These are phyloP conservation scores for Pterostichus madidus DNA, from an alignment of 2,888 invertebrate genomes.

Conservation along the genomic window DNA sequence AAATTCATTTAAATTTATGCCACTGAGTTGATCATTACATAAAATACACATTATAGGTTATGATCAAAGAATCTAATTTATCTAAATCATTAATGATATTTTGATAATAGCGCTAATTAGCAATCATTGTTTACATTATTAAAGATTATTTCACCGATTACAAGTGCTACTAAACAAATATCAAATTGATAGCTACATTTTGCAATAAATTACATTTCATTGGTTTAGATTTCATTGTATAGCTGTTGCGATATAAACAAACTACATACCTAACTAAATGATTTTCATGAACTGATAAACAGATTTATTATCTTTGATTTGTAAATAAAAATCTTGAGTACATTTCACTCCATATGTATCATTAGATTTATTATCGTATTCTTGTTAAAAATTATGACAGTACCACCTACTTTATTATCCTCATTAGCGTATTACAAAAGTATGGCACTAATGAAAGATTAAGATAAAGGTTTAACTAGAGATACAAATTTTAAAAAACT, in stretches of 20 bases:
- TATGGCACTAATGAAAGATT: too few species aligned
- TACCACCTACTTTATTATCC: background rate
- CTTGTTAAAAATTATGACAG: slow-evolving; percentile 12
- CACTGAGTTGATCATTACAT: background rate
- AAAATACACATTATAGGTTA: background rate
- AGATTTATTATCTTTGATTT: background rate
- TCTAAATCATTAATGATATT: background rate
- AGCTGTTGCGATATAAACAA: slow-evolving; percentile 23
- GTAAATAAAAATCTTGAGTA: slow-evolving; percentile 36
- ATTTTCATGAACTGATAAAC: slow-evolving; percentile 22
- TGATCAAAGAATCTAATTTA: background rate
- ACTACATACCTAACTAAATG: background rate
- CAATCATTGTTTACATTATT: slow-evolving; percentile 26
- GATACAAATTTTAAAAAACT: too few species aligned
- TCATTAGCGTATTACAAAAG: slow-evolving; percentile 2
- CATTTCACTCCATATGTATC: background rate
- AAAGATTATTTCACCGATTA: slow-evolving; percentile 19
- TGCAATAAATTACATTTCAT: slow-evolving; percentile 29
- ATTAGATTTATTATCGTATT: slow-evolving; percentile 10
- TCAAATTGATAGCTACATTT: slow-evolving; percentile 33
- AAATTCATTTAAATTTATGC: slow-evolving; percentile 6
- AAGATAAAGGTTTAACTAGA: too few species aligned
- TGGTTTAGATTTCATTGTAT: slow-evolving; percentile 20
- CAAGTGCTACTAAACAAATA: slow-evolving; percentile 34
- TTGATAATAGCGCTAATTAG: background rate